Base-by-base conservation (phyloP, 2,888 invertebrate genomes). In the Drosophila ezoana region DNA sequence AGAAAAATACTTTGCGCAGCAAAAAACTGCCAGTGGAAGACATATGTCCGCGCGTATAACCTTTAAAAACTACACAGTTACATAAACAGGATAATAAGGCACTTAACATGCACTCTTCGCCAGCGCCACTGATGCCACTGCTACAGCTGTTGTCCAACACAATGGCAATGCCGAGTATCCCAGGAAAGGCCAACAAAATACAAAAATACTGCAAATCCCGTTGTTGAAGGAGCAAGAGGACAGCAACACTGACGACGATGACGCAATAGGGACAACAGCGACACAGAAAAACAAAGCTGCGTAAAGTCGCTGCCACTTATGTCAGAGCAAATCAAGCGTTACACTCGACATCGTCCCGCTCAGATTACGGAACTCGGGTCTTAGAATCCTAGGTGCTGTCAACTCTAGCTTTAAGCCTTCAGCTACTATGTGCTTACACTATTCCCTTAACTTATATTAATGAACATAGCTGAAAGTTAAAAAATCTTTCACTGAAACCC, bases 21-120 rank as follows among this genome's bases (percentile, higher is more conserved):
- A 48, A 48, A 49, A 64, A 41, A 49, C 43, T 14, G 32, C 28
- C 44, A 41, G 51, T 18, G 23, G 23, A 59, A 44, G 58, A 57
- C 60, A 75, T 72, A 60, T 62, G 57, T 62, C 56, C 58, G 67
- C 56, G 54, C 44, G 64, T 61, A 59, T 77, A 71, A 74, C 64
- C 65, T 75, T 72, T 72, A 80, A 66, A 78, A 82, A 76, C 75
- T 77, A 84, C 84, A 82, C 81, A 72, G 77, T 81, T 81, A 88
- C 86, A 87, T 87, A 87, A 89, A 73, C 79, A 76, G 75, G 78
- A 82, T 89, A 87, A 87, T 87, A 89, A 89, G 89, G 87, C 85
- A 89, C 87, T 87, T 87, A 89, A 85, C 85, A 87, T 89, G 85
- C 87, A 81, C 80, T 82, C 71, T 70, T 73, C 66, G 73, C 59